Conservation (phyloP, 1,140 invertebrate genomes). For the Gonioctena quinquepunctata region DNA sequence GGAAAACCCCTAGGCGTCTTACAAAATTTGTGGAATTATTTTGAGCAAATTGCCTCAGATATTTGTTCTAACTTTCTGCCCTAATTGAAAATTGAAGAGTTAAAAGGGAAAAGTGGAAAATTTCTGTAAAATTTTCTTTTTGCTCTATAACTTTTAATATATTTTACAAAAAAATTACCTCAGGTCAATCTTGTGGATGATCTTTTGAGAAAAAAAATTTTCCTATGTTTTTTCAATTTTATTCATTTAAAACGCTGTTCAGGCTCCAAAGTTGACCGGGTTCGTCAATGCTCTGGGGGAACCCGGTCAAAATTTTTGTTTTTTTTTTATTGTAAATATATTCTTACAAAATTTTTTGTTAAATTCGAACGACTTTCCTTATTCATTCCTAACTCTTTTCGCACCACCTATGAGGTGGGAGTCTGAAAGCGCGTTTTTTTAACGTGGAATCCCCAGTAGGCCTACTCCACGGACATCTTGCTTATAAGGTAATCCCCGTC, state of each 20-base stretch:
- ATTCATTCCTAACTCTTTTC: too few species aligned
- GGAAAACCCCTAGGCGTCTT: not conserved
- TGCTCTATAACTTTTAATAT: not conserved
- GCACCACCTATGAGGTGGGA: too few species aligned
- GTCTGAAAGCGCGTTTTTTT: too few species aligned
- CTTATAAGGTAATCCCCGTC: too few species aligned
- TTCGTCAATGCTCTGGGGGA: not conserved
- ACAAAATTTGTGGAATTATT: not conserved
- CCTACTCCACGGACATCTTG: too few species aligned
- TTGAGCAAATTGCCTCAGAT: not conserved
- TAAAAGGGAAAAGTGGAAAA: not conserved
- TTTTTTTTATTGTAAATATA: not conserved
- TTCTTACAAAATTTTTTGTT: too few species aligned
- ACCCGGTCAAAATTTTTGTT: not conserved
- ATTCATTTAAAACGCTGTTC: too few species aligned
- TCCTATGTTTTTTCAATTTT: too few species aligned
- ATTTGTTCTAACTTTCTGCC: too few species aligned
- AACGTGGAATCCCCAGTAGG: too few species aligned
- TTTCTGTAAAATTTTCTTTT: not conserved
- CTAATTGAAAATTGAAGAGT: not conserved
- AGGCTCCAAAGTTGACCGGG: not conserved
- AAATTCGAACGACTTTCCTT: too few species aligned
- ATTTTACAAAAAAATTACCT: not conserved
- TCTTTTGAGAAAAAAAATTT: not conserved
- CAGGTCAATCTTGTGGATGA: not conserved